phyloP scores from a whole-genome alignment of 2,888 invertebrate genomes.

The Adelphocoris suturalis region DNA sequence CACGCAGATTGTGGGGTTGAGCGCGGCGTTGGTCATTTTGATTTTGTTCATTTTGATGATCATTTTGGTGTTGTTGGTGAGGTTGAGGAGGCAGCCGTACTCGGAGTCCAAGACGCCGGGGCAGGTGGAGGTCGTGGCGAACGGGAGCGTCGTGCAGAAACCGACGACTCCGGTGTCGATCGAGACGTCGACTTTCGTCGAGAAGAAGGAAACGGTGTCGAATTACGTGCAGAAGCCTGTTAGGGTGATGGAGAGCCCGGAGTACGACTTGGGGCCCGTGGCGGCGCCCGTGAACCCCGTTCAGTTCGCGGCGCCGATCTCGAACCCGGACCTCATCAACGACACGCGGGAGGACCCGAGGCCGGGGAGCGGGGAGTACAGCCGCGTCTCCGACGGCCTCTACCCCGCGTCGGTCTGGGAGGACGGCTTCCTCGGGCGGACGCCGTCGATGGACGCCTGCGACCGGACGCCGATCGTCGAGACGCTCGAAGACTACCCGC shows the following conservation, averaged over 20 bases:
- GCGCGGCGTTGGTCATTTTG: conserved; percentile 89
- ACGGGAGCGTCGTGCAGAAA: conserved; percentile 75
- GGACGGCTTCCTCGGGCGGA: conserved; percentile 79
- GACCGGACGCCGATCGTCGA: conserved; percentile 89
- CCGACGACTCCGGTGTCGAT: conserved; percentile 52
- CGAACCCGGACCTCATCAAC: conserved; percentile 92
- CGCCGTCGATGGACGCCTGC: conserved; percentile 79
- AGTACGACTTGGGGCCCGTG: conserved; percentile 38
- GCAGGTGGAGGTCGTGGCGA: conserved; percentile 86
- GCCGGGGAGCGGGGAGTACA: conserved; percentile 88
- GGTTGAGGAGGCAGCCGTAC: conserved; percentile 84
- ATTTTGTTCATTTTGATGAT: conserved; percentile 87
- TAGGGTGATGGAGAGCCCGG: conserved; percentile 69
- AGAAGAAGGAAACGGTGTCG: conserved; percentile 48
- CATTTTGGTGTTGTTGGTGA: conserved; percentile 86
- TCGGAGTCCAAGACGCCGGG: conserved; percentile 82
- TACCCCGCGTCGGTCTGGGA: conserved; percentile 92
- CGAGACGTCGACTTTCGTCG: conserved; percentile 58
- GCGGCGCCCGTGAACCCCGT: conserved; percentile 80
- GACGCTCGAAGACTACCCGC: conserved; percentile 84
- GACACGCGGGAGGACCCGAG: conserved; percentile 85
- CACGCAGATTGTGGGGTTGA: conserved; percentile 91
- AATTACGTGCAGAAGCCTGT: conserved; percentile 73
- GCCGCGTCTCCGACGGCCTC: conserved; percentile 86
- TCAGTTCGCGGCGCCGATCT: conserved; percentile 82